Evolutionary conservation across 92 coral and sea anemone species (phyloP), one percentile per base, ranked within the genome.

Genomic region (Palythoa heliodiscus): DNA sequence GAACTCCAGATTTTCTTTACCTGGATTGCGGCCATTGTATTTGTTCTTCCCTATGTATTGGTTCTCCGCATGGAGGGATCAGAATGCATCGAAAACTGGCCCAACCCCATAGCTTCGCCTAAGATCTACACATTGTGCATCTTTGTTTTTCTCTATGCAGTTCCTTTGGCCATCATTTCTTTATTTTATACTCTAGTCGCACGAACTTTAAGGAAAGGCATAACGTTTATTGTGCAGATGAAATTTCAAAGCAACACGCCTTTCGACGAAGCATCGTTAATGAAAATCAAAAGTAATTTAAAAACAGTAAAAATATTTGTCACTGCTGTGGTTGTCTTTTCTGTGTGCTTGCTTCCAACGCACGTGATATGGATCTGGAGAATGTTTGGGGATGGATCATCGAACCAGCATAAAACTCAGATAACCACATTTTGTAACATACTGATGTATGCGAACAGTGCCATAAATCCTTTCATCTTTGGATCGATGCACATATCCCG

Each of bases 11-110:
- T 93, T 17, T 77, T 63, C 38, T 88, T 73, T 15, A 70, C 90
- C 0, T 93, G 96, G 96, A 37, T 93, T 76, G 75, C 83, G 19
- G 87, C 91, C 4, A 77, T 86, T 43, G 48, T 88, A 19, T 75
- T 93, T 5, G 90, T 89, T 0, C 76, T 92, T 1, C 96, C 96
- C 29, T 86, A 91, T 20, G 37, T 92, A 11, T 66, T 83, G 7
- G 88, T 72, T 25, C 83, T 93, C 48, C 75, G 15, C 24, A 37
- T 82, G 55, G 76, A 87, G 23, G 91, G 83, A 9, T 20, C 53
- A 3, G 4, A 84, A 22, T 93, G 96, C 77, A 15, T 52, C 7
- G 96, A 93, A 54, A 50, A 43, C 10, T 93, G 96, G 96, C 87
- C 87, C 3, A 39, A 83, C 11, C 77, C 54, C 19, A 73, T 76